Evolutionary conservation across 2,797 vertebrate species (phyloP), one percentile per base, ranked within the genome.

Genomic region (Sciurus carolinensis): DNA sequence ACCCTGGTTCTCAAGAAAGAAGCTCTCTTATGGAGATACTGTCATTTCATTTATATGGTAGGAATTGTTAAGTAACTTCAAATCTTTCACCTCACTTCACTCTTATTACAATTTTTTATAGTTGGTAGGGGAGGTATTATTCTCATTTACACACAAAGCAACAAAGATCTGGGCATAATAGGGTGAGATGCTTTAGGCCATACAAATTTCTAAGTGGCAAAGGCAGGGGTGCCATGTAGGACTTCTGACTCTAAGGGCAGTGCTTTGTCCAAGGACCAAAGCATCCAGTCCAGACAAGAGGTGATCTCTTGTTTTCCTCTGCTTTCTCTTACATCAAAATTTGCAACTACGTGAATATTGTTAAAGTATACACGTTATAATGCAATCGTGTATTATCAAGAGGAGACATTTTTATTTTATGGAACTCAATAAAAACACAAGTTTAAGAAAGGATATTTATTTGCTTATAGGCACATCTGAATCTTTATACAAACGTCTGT

Each of bases 401-500:
- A 42, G 85, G 36, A 96, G 77, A 87, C 84, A 12, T 62, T 50
- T 59, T 69, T 87, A 54, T 90, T 26, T 85, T n/a, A 59, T 24
- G 87, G 76, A 52, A 71, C 7, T 88, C 33, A 86, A 67, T 13
- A 84, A 93, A 84, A 97, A 95, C 1, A 50, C 47, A 95, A 97
- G 88, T 33, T 75, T 96, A 86, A 0, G 5, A 0, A 95, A 89
- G 1, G 11, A 17, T 36, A 39, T 47, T 87, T 96, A 7, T 64
- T 94, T 92, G 72, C 72, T 92, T n/a, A 42, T 0, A 82, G 64
- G 77, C n/a, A 71, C 33, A 57, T 71, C 1, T 64, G 92, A 71
- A 82, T n/a, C 39, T 44, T 90, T 95, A 97, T 95, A 98, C 96
- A 97, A 83, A 72, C 59, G 89, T 73, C 94, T 96, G 94, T 97